Base-by-base conservation (phyloP, 2,113 vertebrate genomes). In the Ia io region DNA sequence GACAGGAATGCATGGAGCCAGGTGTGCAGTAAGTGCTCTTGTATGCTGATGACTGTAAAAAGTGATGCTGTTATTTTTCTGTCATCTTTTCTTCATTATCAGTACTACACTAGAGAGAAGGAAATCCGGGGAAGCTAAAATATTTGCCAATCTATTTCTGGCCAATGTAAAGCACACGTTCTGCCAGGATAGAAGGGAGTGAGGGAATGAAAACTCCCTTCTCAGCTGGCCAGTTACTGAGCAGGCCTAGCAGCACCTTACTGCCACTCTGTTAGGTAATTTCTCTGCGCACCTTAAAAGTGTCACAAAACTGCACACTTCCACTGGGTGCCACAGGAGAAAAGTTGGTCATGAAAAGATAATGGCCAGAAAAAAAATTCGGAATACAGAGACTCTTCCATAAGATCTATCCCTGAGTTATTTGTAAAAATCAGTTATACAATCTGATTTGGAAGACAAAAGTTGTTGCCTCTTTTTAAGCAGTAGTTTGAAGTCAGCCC, bases 351-450 rank as follows among this genome's bases (percentile, higher is more conserved):
- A 84, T 61, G 95, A 78, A 93, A 95, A 97, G 96, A 92, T 96
- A 95, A 71, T 71, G 91, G 93, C 92, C 96, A 95, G 92, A 91
- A 82, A 96, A 83, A 95, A 90, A 78, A 42, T 93, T 95, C 22
- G 8, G 88, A 93, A 96, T 97, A 96, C 95, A 89, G 96, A 95
- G 97, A 95, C 96, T 95, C 94, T 97, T 96, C 77, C 74, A 84
- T 96, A 97, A 91, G 59, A 85, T 97, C 93, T 95, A 90, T 95
- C 92, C 91, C 95, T 85, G 13, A 74, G 61, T 84, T 90, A 23
- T 84, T 88, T 63, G 35, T 1, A 56, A 56, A 76, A 73, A 74
- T 76, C 16, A 18, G 32, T 90, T 51, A 84, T 76, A 35, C 18
- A 12, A 49, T 84, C 23, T 96, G 88, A 88, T 89, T 94, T 96